These are phyloP conservation scores for Diogma glabrata DNA, from an alignment of 2,888 invertebrate genomes.

Conservation along the genomic window DNA sequence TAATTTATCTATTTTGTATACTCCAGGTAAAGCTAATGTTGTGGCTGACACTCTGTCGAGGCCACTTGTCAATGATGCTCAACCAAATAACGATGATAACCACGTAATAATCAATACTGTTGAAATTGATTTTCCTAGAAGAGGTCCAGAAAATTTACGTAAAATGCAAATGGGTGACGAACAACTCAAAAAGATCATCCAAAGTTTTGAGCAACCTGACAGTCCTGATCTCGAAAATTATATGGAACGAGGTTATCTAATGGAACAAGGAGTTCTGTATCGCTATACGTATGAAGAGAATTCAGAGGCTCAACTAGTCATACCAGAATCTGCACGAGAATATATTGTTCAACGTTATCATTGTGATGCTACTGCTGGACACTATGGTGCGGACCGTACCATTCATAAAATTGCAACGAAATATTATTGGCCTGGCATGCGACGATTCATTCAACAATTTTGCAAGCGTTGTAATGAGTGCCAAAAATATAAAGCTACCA, in stretches of 20 bases:
- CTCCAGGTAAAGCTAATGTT: too few species aligned
- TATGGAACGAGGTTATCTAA: conserved; percentile 20
- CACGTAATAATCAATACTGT: too few species aligned
- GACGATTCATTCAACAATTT: conserved; percentile 21
- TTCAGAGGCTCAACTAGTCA: conserved; percentile 14
- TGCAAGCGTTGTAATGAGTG: conserved; percentile 23
- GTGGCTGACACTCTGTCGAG: too few species aligned
- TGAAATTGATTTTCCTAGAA: too few species aligned
- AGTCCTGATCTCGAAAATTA: conserved; percentile 14
- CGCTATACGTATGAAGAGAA: conserved; percentile 14
- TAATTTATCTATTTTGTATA: too few species aligned
- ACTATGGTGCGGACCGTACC: conserved; percentile 22
- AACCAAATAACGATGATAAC: too few species aligned
- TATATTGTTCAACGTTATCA: conserved; percentile 13
- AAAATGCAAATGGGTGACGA: too few species aligned
- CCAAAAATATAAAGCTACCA: conserved; percentile 25
- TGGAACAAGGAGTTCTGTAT: conserved; percentile 20
- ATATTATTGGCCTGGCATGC: conserved; percentile 25
- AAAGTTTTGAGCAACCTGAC: conserved; percentile 15
- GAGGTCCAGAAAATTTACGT: too few species aligned
- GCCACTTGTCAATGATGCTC: too few species aligned
- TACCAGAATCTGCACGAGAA: conserved; percentile 15
- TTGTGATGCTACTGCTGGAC: conserved; percentile 22
- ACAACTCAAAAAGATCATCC: conserved; percentile 20
- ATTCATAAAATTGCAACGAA: conserved; percentile 16